These are phyloP conservation scores for Antheraea mylitta DNA, from an alignment of 1,140 invertebrate genomes.

Conservation along the genomic window DNA sequence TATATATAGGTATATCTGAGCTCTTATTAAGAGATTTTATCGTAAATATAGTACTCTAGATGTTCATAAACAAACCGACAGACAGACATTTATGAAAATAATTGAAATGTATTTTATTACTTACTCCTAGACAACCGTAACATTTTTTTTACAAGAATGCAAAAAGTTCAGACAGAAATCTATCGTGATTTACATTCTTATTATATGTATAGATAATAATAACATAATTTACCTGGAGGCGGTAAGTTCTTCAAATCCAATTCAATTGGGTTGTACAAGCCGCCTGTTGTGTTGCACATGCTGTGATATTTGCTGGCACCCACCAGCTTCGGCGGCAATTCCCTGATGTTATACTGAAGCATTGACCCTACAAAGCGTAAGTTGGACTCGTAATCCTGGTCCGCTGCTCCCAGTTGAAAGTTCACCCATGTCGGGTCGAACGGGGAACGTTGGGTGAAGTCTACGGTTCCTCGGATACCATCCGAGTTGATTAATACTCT, in stretches of 20 bases:
- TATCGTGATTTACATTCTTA: too few species aligned
- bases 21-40: too few species aligned
- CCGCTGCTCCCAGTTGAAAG: conserved; percentile 84
- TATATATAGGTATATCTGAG: too few species aligned
- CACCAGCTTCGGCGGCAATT: conserved; percentile 82
- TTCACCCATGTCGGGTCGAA: conserved; percentile 91
- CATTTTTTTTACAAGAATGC: too few species aligned
- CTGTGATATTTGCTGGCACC: conserved; percentile 69
- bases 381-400: conserved; percentile 82
- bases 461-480: conserved; percentile 90
- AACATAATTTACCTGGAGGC: conserved; percentile 79
- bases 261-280: conserved; percentile 85
- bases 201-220: too few species aligned
- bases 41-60: too few species aligned
- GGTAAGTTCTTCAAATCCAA: conserved; percentile 79
- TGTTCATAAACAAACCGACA: too few species aligned
- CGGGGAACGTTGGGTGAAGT: conserved; percentile 88
- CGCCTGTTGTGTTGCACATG: conserved; percentile 83
- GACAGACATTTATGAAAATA: too few species aligned
- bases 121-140: too few species aligned
- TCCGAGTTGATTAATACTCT: conserved; percentile 88
- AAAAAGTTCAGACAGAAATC: too few species aligned
- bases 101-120: too few species aligned
- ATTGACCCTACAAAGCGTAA: conserved; percentile 81
- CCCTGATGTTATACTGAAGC: conserved; percentile 83